These are phyloP conservation scores for Lochmaea capreae DNA, from an alignment of 2,888 invertebrate species.

Conservation along the genomic window DNA sequence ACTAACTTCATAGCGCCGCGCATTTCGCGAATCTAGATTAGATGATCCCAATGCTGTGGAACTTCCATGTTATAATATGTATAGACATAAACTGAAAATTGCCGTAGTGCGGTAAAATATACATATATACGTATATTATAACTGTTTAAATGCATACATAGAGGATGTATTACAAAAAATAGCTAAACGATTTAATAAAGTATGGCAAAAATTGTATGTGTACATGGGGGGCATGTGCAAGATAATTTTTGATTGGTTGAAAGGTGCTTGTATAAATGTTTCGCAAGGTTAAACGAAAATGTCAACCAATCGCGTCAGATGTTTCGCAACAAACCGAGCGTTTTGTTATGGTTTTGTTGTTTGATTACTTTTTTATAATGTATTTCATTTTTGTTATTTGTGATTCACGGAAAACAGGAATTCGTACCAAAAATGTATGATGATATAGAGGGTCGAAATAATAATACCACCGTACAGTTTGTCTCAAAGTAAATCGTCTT, in stretches of 20 bases:
- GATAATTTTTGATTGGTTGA: not conserved
- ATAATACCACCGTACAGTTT: too few relatives aligned
- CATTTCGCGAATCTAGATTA: conserved; percentile 37
- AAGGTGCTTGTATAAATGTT: not conserved
- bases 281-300: conserved; percentile 1
- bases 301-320: not conserved
- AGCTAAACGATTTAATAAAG: too few relatives aligned
- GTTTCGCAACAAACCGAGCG: not conserved
- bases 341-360: too few relatives aligned
- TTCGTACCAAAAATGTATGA: too few relatives aligned
- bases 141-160: too few relatives aligned
- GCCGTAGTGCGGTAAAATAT: not conserved
- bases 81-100: not conserved
- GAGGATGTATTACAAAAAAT: not conserved
- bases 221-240: not conserved
- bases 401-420: too few relatives aligned
- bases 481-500: too few relatives aligned
- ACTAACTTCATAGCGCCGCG: conserved; percentile 49
- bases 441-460: too few relatives aligned
- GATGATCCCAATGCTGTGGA: not conserved
- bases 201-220: too few relatives aligned
- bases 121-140: not conserved
- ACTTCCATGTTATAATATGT: not conserved
- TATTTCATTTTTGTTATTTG: too few relatives aligned
- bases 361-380: too few relatives aligned